Conservation (phyloP, 1,140 invertebrate species). For the Drosophila rhopaloa region DNA sequence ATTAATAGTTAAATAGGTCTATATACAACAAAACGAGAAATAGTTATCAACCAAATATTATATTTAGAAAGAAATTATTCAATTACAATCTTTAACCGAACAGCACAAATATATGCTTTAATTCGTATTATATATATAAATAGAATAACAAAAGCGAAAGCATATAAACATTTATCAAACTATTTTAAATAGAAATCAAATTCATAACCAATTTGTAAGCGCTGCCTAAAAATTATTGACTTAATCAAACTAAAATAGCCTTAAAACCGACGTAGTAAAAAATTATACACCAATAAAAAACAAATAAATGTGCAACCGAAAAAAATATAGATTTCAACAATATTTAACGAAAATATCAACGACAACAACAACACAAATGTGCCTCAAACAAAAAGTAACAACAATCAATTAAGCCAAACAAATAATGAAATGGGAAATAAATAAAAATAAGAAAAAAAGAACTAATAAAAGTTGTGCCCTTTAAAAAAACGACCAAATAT, state of each 20-base stretch:
- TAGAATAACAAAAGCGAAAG: conserved; percentile 2
- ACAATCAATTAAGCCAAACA: conserved; percentile 51
- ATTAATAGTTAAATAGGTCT: conserved; percentile 7
- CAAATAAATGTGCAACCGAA: background rate
- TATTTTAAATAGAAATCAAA: conserved; percentile 5
- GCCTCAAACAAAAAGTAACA: conserved; percentile 35
- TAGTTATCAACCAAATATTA: conserved; percentile 13
- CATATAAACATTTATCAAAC: conserved; percentile 17
- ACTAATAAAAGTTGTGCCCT: conserved; percentile 1
- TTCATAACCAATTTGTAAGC: conserved; percentile 21
- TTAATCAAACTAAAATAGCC: conserved; percentile 42
- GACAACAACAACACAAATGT: conserved; percentile 39
- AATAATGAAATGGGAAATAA: conserved; percentile 20
- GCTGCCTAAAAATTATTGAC: conserved; percentile 29
- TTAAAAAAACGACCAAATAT: conserved; percentile 1
- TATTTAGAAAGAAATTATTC: conserved; percentile 15
- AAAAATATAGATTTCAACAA: background rate
- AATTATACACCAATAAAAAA: conserved; percentile 24
- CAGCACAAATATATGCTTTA: conserved; percentile 32
- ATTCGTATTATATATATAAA: conserved; percentile 9
- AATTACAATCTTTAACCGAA: conserved; percentile 17
- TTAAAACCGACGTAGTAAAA: conserved; percentile 31
- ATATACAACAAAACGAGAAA: background rate
- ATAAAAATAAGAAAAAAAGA: background rate
- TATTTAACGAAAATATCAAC: conserved; percentile 18